Percentiles rank a stretch among this genome's conserved stretches.
Conservation (phyloP, 2,888 invertebrate genomes). For the Celastrina argiolus region DNA sequence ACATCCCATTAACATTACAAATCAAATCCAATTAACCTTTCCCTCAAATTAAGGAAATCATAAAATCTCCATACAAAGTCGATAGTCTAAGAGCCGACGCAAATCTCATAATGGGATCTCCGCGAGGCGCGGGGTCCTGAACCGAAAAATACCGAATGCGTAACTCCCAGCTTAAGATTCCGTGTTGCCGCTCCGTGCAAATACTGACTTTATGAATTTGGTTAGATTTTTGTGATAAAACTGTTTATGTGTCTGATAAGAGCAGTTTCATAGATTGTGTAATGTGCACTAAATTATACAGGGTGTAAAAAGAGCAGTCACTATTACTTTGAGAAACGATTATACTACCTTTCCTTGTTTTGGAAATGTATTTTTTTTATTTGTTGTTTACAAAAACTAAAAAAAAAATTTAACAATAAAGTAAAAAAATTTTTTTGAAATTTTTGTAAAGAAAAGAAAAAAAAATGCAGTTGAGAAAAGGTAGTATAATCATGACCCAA, state of each 20-base stretch:
- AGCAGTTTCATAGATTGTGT: too few relatives aligned
- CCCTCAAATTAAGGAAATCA: slow-evolving; percentile 11
- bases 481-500: slow-evolving; percentile 22
- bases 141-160: slow-evolving; percentile 53
- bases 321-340: too few relatives aligned
- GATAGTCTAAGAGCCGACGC: slow-evolving; percentile 44
- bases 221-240: neutral
- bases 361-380: too few relatives aligned
- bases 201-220: neutral
- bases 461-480: neutral
- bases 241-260: neutral
- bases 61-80: slow-evolving; percentile 25
- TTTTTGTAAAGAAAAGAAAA: neutral
- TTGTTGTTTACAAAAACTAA: too few relatives aligned
- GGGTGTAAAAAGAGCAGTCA: too few relatives aligned
- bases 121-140: slow-evolving; percentile 41
- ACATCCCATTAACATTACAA: slow-evolving; percentile 6
- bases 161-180: slow-evolving; percentile 31
- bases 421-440: too few relatives aligned
- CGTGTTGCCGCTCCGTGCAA: slow-evolving; percentile 23
- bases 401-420: too few relatives aligned
- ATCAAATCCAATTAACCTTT: slow-evolving; percentile 9
- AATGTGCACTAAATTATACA: too few relatives aligned
- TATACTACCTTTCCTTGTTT: too few relatives aligned
- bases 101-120: slow-evolving; percentile 47